Conservation (phyloP, 2,113 vertebrate species). For the Cricetomys ansorgei region DNA sequence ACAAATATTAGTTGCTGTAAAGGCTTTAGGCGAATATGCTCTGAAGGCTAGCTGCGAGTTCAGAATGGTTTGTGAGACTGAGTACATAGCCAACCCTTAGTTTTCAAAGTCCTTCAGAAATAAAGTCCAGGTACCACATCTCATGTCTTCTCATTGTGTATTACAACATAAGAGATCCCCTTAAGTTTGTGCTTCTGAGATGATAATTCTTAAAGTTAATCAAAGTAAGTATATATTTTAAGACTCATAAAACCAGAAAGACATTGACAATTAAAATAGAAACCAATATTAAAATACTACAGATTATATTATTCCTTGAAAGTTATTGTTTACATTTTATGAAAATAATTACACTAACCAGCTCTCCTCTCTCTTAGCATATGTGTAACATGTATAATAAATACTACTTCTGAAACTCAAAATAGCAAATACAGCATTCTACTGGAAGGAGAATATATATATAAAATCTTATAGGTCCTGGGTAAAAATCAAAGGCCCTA, state of each 20-base stretch:
- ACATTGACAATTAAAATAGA: constrained; percentile 19
- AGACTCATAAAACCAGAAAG: constrained; percentile 4
- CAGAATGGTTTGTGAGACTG: constrained; percentile 9
- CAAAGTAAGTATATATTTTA: neutral
- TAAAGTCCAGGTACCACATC: neutral
- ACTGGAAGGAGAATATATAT: neutral
- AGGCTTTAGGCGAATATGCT: neutral
- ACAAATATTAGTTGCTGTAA: neutral
- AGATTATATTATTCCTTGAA: neutral
- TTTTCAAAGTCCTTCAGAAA: constrained; percentile 1
- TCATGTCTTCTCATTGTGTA: neutral
- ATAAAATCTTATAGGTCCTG: neutral
- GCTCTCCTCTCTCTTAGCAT: neutral
- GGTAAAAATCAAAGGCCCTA: constrained; percentile 22
- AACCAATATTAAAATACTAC: neutral
- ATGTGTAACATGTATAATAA: neutral
- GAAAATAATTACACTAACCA: neutral
- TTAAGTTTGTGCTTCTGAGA: constrained; percentile 18
- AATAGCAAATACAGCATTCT: constrained; percentile 44
- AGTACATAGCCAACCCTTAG: neutral
- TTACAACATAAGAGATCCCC: neutral
- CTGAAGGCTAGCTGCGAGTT: neutral
- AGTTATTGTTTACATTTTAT: neutral
- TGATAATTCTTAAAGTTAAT: constrained; percentile 28
- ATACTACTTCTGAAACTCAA: constrained; percentile 18